phyloP scores from a whole-genome alignment of 2,113 vertebrate genomes.

The Syngnathus scovelli region DNA sequence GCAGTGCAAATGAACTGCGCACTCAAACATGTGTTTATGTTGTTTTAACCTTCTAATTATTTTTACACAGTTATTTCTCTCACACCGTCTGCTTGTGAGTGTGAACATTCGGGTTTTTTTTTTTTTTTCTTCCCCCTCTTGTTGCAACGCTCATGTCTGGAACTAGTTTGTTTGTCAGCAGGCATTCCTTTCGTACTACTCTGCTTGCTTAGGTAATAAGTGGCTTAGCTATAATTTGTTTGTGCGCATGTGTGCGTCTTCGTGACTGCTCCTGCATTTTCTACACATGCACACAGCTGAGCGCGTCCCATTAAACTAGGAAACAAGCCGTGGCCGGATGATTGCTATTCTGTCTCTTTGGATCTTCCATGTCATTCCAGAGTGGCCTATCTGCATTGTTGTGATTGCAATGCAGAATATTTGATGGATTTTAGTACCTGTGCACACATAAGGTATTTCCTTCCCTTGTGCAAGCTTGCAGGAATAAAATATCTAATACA shows the following conservation, averaged over 20 bases:
- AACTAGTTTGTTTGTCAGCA: slow-evolving; percentile 49
- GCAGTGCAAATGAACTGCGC: slow-evolving; percentile 38
- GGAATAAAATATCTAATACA: slow-evolving; percentile 40
- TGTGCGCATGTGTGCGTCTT: slow-evolving; percentile 33
- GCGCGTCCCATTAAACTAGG: slow-evolving; percentile 29
- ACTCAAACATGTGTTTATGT: slow-evolving; percentile 57
- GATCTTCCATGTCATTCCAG: neutral
- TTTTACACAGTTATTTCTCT: slow-evolving; percentile 57
- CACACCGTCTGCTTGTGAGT: slow-evolving; percentile 11
- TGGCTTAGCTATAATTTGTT: slow-evolving; percentile 54
- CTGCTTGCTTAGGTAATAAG: slow-evolving; percentile 61
- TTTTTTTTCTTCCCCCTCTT: slow-evolving; percentile 11
- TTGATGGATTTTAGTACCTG: slow-evolving; percentile 12
- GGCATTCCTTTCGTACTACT: slow-evolving; percentile 51
- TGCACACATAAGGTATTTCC: neutral
- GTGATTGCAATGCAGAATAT: neutral
- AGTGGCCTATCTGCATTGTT: too few species aligned
- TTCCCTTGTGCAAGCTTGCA: slow-evolving; percentile 5
- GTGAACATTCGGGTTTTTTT: neutral
- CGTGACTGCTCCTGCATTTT: slow-evolving; percentile 20
- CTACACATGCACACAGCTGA: slow-evolving; percentile 24
- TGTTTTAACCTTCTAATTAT: slow-evolving; percentile 64
- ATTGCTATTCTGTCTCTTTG: slow-evolving; percentile 9
- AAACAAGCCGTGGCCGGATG: slow-evolving; percentile 16
- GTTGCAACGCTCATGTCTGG: slow-evolving; percentile 49